Conservation (phyloP, 1,140 invertebrate genomes). For the Maniola jurtina region DNA sequence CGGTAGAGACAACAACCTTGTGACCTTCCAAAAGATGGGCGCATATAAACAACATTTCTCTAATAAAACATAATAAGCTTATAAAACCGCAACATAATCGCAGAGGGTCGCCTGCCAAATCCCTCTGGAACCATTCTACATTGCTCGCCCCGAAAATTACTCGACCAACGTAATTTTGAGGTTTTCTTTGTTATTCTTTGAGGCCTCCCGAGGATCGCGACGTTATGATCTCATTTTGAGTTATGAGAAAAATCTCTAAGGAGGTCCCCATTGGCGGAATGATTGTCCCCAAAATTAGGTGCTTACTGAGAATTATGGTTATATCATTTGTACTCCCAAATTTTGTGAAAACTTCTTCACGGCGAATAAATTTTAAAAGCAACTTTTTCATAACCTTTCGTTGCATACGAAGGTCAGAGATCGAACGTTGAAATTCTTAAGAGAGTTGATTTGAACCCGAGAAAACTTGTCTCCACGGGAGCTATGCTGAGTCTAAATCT, state of each 20-base stretch:
- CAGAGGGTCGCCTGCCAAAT: constrained; percentile 46
- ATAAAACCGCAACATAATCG: constrained; percentile 72
- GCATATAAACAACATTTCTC: constrained; percentile 53
- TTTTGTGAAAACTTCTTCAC: neutral
- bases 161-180: constrained; percentile 70
- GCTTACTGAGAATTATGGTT: constrained; percentile 46
- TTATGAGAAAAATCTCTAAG: constrained; percentile 72
- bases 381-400: neutral
- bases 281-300: constrained; percentile 63
- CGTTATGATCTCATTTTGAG: constrained; percentile 76
- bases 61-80: constrained; percentile 72
- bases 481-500: too few relatives aligned
- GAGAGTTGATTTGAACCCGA: too few relatives aligned
- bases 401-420: neutral
- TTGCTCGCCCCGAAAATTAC: constrained; percentile 70
- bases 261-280: constrained; percentile 52
- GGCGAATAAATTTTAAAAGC: neutral
- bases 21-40: neutral
- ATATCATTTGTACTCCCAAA: constrained; percentile 18
- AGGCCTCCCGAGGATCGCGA: constrained; percentile 64
- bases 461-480: too few relatives aligned
- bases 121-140: constrained; percentile 60
- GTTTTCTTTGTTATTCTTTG: constrained; percentile 74
- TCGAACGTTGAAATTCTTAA: too few relatives aligned
- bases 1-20: too few relatives aligned